Base-by-base conservation (phyloP, 2,113 vertebrate species). In the Pteruthius melanotis region DNA sequence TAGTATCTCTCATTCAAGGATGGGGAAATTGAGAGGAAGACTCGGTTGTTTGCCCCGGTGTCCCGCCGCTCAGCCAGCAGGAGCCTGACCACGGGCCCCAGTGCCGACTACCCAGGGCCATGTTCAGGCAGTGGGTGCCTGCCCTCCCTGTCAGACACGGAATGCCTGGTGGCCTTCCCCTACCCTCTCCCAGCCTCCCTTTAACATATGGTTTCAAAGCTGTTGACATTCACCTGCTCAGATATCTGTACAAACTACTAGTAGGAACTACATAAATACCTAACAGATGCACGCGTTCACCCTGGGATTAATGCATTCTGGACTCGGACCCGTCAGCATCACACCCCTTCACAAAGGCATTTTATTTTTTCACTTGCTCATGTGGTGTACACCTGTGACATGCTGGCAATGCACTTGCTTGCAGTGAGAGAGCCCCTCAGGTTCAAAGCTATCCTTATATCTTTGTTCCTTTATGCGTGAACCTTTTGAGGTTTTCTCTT, bases 151-250 rank as follows among this genome's bases (percentile, higher is more conserved):
- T 85, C 82, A 87, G 39, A 59, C 85, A 78, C 18, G 0, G 6
- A 56, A 7, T 7, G 64, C 77, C 88, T 68, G 39, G 26, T 39
- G 33, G 47, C 70, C 66, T 53, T 27, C 65, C 81, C 7, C 0
- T 57, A 30, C 37, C 42, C n/a, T 84, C 42, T 79, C 87, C 20
- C 66, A 69, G 63, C 10, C 65, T 94, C 78, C 83, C n/a, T 31
- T 84, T 81, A 93, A 69, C 83, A 85, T 82, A 83, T 71, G 71
- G 93, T 77, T 72, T 68, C 83, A 95, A 96, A 93, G 88, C 95
- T 95, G 95, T 96, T 95, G 96, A 77, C 1, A 61, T 83, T 96
- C 95, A 97, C 97, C 93, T 97, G 96, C 95, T 96, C 35, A 70
- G 83, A 83, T 95, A 86, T 92, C 88, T 81, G 83, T 65, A 90